Evolutionary conservation across 1,140 invertebrate genomes (phyloP).

Genomic region (Heliconius congener): DNA sequence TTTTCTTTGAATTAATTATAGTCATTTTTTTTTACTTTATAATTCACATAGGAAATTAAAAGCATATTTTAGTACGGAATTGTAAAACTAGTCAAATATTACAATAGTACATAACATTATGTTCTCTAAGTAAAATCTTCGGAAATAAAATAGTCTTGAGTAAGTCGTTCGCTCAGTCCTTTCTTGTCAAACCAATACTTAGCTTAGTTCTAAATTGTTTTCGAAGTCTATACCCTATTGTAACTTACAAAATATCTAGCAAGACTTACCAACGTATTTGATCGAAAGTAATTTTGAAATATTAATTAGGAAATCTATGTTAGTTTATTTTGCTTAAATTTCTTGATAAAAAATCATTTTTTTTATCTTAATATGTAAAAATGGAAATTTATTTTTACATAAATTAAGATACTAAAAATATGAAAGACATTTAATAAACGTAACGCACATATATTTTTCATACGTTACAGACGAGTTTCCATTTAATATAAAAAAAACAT

Average conservation of each 20-base stretch:
- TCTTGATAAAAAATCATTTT: too few species aligned
- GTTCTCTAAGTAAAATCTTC: not conserved
- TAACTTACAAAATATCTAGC: not conserved
- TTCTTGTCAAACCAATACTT: conserved; percentile 4
- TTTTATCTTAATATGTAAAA: not conserved
- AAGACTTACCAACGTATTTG: not conserved
- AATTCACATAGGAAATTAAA: too few species aligned
- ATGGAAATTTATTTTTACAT: not conserved
- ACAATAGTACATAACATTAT: not conserved
- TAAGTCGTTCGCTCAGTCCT: not conserved
- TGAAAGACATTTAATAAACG: too few species aligned
- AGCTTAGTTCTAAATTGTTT: conserved; percentile 10
- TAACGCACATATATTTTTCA: not conserved
- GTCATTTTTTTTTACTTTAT: too few species aligned
- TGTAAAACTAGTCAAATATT: not conserved
- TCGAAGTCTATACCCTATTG: not conserved
- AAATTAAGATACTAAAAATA: not conserved
- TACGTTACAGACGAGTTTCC: not conserved
- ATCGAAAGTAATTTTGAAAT: not conserved
- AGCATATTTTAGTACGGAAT: not conserved
- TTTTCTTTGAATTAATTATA: too few species aligned
- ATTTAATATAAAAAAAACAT: not conserved
- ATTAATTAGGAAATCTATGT: not conserved
- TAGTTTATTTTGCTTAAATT: not conserved
- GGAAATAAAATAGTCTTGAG: not conserved